Evolutionary conservation across 1,140 invertebrate genomes (phyloP).

Genomic region (Wiebesia pumilae): DNA sequence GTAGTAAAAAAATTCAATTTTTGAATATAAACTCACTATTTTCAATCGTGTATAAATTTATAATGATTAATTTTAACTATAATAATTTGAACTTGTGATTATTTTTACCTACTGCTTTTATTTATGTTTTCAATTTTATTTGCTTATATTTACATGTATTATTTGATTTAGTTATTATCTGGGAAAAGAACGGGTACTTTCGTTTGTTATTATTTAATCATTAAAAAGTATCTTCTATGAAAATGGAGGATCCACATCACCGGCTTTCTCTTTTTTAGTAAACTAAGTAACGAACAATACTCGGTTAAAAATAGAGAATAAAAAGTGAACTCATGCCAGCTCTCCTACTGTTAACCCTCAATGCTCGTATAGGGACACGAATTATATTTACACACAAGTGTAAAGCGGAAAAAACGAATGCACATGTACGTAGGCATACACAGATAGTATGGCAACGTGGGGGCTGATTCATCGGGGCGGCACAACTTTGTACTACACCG

Average conservation of each 20-base stretch:
- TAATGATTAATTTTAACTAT: no score
- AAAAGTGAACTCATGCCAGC: not conserved
- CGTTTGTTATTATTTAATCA: not conserved
- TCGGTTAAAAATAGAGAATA: not conserved
- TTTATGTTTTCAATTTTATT: not conserved
- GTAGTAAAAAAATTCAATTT: no score
- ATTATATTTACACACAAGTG: not conserved
- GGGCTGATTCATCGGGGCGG: not conserved
- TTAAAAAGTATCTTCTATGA: not conserved
- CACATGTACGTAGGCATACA: not conserved
- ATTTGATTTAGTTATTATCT: not conserved
- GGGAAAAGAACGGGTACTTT: not conserved
- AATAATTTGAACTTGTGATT: no score
- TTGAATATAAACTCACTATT: no score
- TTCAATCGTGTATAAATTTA: no score
- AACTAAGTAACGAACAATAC: conserved; percentile 2
- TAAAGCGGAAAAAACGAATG: not conserved
- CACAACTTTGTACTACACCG: not conserved
- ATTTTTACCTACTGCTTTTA: not conserved
- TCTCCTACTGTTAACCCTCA: not conserved
- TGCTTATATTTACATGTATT: not conserved
- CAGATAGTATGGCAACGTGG: not conserved
- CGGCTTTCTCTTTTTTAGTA: not conserved
- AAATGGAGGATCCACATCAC: not conserved
- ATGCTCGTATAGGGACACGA: not conserved